These are phyloP conservation scores for Chionomys nivalis DNA, from an alignment of 2,113 vertebrate species.

Conservation along the genomic window DNA sequence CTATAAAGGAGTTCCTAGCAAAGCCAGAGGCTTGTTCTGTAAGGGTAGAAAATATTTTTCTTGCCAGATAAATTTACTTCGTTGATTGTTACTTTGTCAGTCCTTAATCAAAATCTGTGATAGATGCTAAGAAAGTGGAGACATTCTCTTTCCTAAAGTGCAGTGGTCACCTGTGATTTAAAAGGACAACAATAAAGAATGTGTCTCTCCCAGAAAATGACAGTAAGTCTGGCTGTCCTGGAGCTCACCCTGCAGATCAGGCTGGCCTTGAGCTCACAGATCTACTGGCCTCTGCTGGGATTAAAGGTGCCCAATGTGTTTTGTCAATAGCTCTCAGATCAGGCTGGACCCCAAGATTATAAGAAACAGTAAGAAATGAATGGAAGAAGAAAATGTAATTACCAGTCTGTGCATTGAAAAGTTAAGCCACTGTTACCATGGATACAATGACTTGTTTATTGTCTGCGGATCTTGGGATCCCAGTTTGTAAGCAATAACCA, in stretches of 20 bases:
- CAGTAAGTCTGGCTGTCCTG: not conserved
- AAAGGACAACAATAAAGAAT: not conserved
- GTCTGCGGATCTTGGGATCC: conserved; percentile 14
- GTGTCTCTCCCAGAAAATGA: conserved; percentile 8
- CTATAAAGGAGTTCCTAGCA: not conserved
- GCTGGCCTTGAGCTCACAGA: not conserved
- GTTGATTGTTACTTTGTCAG: not conserved
- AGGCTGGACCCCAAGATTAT: conserved; percentile 41
- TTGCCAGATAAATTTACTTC: not conserved
- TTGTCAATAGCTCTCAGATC: conserved; percentile 61
- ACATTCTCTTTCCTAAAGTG: conserved; percentile 20
- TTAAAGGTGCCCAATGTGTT: not conserved
- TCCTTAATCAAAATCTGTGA: conserved; percentile 18
- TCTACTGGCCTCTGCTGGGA: not conserved
- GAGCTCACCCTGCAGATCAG: not conserved
- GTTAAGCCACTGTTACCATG: conserved; percentile 65
- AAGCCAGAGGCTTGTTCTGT: not conserved
- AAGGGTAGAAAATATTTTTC: not conserved
- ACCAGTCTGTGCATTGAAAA: conserved; percentile 70
- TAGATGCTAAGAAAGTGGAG: conserved; percentile 20
- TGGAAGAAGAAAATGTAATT: conserved; percentile 67
- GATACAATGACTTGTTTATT: conserved; percentile 62
- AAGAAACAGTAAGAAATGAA: conserved; percentile 73
- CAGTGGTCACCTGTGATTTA: conserved; percentile 15
- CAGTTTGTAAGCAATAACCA: conserved; percentile 52